phyloP scores from a whole-genome alignment of 2,797 vertebrate species.

The Iguana delicatissima region DNA sequence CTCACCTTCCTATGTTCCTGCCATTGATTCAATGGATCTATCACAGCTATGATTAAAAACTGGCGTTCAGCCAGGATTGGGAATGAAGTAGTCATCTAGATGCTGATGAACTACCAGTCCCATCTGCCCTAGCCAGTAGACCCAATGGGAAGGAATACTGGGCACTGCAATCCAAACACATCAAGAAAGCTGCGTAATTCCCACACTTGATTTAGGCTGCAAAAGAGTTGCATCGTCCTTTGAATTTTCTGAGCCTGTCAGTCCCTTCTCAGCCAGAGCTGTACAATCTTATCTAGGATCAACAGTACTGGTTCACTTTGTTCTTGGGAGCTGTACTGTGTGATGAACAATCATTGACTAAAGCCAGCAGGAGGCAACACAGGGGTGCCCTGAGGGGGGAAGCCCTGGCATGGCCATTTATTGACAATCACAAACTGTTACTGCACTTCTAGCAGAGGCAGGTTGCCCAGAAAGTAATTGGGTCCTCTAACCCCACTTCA shows the following conservation, averaged over 20 bases:
- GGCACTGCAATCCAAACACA: background rate
- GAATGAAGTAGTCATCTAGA: no score
- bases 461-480: background rate
- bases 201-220: no score
- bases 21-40: no score
- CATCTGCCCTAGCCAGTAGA: background rate
- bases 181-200: no score
- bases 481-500: no score
- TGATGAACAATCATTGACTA: conserved; percentile 17
- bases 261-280: background rate
- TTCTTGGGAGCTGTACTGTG: background rate
- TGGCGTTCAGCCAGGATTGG: no score
- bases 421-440: background rate
- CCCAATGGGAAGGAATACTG: background rate
- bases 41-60: no score
- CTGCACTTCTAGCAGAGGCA: no score
- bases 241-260: background rate
- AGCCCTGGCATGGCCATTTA: background rate
- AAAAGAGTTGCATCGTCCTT: background rate
- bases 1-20: no score
- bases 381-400: background rate
- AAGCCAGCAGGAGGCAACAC: background rate
- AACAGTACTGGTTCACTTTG: conserved; percentile 14
- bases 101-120: background rate
- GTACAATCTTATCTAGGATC: conserved; percentile 29